These are phyloP conservation scores for Microplitis mediator DNA, from an alignment of 1,140 invertebrate species.

Conservation along the genomic window DNA sequence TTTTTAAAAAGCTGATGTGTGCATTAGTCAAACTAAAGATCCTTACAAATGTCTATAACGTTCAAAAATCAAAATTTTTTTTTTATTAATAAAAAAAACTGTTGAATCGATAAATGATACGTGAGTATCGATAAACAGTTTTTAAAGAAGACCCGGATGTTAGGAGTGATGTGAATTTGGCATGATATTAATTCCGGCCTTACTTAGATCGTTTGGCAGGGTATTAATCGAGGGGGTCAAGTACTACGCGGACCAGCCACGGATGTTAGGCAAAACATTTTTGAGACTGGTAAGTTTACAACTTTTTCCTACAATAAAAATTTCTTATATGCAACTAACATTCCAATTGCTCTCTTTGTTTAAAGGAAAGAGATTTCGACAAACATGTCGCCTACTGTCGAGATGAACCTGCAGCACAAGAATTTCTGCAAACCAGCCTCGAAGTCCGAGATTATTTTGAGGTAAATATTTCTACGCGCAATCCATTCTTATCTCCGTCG, in stretches of 20 bases:
- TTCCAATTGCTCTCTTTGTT: slow-evolving; percentile 32
- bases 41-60: too few relatives aligned
- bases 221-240: slow-evolving; percentile 92
- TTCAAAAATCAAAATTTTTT: too few relatives aligned
- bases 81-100: too few relatives aligned
- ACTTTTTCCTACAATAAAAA: background rate
- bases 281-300: slow-evolving; percentile 71
- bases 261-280: slow-evolving; percentile 85
- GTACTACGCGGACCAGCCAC: slow-evolving; percentile 88
- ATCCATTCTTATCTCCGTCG: background rate
- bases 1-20: too few relatives aligned
- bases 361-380: slow-evolving; percentile 89
- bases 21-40: too few relatives aligned
- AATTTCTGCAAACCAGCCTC: slow-evolving; percentile 74
- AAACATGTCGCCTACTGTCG: slow-evolving; percentile 89
- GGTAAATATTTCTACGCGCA: slow-evolving; percentile 63
- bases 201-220: slow-evolving; percentile 70
- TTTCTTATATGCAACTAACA: background rate
- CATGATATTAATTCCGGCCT: slow-evolving; percentile 61
- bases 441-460: slow-evolving; percentile 80
- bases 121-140: background rate
- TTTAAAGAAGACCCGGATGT: slow-evolving; percentile 30
- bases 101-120: background rate
- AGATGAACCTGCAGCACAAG: slow-evolving; percentile 83
- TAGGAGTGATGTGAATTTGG: slow-evolving; percentile 54